phyloP scores from a whole-genome alignment of 1,140 invertebrate genomes.

The Caenorhabditis latens region DNA sequence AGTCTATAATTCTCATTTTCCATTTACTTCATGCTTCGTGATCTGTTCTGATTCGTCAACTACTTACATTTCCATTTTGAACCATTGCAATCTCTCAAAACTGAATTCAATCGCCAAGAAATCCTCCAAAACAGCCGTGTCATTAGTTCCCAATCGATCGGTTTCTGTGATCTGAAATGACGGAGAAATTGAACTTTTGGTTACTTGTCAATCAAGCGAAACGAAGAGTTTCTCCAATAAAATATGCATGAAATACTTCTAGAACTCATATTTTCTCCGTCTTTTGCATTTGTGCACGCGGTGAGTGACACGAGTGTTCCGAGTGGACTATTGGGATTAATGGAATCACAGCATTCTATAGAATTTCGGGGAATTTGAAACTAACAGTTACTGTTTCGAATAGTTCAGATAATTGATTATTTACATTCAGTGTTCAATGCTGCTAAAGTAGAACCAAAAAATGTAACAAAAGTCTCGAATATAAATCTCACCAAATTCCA shows the following conservation, averaged over 20 bases:
- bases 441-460: no score
- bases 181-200: conserved; percentile 14
- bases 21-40: no score
- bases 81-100: conserved; percentile 71
- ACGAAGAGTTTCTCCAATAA: background rate
- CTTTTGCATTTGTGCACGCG: background rate
- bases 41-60: no score
- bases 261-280: no score
- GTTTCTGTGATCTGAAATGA: conserved; percentile 69
- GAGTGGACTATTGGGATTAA: background rate
- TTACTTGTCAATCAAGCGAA: background rate
- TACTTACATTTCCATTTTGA: conserved; percentile 73
- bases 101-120: conserved; percentile 74
- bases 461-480: no score
- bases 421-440: no score
- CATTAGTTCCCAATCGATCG: conserved; percentile 63
- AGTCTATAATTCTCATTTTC: no score
- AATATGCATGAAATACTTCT: conserved; percentile 7
- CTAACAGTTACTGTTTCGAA: no score
- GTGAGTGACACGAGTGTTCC: background rate
- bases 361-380: background rate
- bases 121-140: conserved; percentile 61
- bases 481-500: conserved; percentile 69
- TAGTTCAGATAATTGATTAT: no score
- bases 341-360: background rate